Conservation (phyloP, 2,888 invertebrate species). For the Amiota communis region DNA sequence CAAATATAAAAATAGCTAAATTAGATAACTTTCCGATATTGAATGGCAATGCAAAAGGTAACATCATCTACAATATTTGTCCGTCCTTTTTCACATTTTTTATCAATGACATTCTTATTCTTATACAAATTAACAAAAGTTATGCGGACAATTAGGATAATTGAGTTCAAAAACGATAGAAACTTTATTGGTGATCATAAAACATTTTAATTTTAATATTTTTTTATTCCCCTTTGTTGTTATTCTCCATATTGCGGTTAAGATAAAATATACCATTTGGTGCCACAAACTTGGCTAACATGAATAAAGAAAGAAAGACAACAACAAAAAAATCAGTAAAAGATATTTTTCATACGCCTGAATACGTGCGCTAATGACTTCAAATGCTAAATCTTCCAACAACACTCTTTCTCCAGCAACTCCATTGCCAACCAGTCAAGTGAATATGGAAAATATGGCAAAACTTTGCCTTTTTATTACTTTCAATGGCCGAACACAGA, state of each 20-base stretch:
- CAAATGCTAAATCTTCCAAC: not conserved
- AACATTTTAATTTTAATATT: not conserved
- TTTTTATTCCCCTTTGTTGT: not conserved
- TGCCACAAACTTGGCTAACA: not conserved
- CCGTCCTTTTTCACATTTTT: conserved; percentile 20
- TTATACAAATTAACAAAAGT: conserved; percentile 24
- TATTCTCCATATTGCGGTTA: not conserved
- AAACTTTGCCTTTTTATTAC: conserved; percentile 26
- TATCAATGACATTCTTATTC: not conserved
- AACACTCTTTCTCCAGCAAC: not conserved
- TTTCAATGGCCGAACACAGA: conserved; percentile 7
- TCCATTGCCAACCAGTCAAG: not conserved
- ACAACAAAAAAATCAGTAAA: not conserved
- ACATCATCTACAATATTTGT: conserved; percentile 18
- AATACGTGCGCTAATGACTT: conserved; percentile 33
- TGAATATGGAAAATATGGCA: conserved; percentile 17
- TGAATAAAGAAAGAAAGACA: conserved; percentile 1
- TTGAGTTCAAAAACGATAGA: conserved; percentile 20
- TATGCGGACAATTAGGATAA: conserved; percentile 29
- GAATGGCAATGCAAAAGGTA: not conserved
- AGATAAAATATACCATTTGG: conserved; percentile 4
- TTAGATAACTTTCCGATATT: conserved; percentile 17
- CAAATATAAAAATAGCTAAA: conserved; percentile 29
- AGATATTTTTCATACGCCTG: conserved; percentile 26
- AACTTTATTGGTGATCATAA: conserved; percentile 14